These are phyloP conservation scores for Propithecus perrieri DNA, from an alignment of 2,797 vertebrate genomes.

Conservation along the genomic window DNA sequence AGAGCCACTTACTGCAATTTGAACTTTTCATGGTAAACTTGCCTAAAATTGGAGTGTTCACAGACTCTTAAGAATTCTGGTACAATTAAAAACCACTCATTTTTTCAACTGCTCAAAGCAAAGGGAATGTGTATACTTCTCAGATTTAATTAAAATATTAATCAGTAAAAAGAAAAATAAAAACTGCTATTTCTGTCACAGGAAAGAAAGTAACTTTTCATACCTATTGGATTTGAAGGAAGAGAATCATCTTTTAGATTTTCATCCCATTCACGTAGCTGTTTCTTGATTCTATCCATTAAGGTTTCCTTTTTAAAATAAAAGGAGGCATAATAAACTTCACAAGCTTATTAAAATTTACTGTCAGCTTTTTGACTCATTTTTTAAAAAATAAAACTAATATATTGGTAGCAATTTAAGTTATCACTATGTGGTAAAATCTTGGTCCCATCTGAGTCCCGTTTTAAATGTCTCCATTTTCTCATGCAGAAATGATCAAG, in stretches of 20 bases:
- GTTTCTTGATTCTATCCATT: conserved; percentile 97
- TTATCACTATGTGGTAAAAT: background rate
- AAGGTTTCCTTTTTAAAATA: conserved; percentile 87
- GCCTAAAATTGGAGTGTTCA: background rate
- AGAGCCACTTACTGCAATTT: background rate
- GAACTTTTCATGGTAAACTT: background rate
- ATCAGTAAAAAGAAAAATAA: background rate
- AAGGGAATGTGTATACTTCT: background rate
- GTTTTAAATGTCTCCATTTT: background rate
- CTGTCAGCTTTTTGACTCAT: background rate
- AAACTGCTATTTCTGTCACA: background rate
- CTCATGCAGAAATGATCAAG: background rate
- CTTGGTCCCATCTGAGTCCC: background rate
- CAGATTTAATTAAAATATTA: background rate
- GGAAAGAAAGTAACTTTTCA: background rate
- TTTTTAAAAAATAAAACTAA: background rate
- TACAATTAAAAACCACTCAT: background rate
- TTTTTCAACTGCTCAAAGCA: background rate
- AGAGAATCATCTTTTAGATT: conserved; percentile 98
- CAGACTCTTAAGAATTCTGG: background rate
- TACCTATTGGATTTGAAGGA: conserved; percentile 96
- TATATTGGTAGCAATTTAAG: too few relatives aligned
- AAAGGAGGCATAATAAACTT: conserved; percentile 75
- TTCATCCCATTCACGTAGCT: conserved; percentile 98
- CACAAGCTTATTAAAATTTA: background rate